Evolutionary conservation across 2,888 invertebrate genomes (phyloP), one percentile per base, ranked within the genome.

Genomic region (Germaria angustata): DNA sequence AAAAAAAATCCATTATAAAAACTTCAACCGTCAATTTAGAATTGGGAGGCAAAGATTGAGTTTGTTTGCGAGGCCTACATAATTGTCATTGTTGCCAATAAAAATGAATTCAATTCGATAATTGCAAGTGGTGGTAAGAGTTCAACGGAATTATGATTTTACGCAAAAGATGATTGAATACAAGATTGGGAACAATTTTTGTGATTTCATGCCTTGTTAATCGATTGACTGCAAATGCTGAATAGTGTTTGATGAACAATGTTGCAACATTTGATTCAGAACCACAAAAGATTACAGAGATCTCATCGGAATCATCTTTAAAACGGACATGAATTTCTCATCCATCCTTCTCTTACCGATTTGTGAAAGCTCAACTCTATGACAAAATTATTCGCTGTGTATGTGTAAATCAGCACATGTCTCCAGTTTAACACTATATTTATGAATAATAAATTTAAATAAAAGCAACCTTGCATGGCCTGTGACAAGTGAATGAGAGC

Each of bases 81-180:
- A 75, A 82, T 71, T 82, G 82, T 80, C 80, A 82, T 82, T 82
- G 75, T 61, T 66, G 80, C 53, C 57, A 80, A 82, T 66, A 79
- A 79, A 80, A 71, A 7, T 20, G 17, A 71, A 53, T 71, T 66
- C 59, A 68, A 73, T 71, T 57, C 71, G 41, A 80, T 76, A 82
- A 82, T 71, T 75, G 75, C 46, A 71, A 61, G 44, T 71, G 55
- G 53, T 76, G 82, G 75, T 80, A 82, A 71, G 71, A 71, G 79
- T 79, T 82, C 65, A 59, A 51, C 41, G 44, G 75, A 79, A 82
- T 82, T 79, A 75, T 79, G 79, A 82, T 66, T 79, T 59, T 20
- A 65, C 73, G 68, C 11, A 71, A 79, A 75, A 69, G 28, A 65
- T 72, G 69, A 69, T 69, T 59, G 57, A 69, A 66, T 28, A 28